Evolutionary conservation across 2,888 invertebrate genomes (phyloP), one percentile per base, ranked within the genome.

Genomic region (Melinaea menophilus): DNA sequence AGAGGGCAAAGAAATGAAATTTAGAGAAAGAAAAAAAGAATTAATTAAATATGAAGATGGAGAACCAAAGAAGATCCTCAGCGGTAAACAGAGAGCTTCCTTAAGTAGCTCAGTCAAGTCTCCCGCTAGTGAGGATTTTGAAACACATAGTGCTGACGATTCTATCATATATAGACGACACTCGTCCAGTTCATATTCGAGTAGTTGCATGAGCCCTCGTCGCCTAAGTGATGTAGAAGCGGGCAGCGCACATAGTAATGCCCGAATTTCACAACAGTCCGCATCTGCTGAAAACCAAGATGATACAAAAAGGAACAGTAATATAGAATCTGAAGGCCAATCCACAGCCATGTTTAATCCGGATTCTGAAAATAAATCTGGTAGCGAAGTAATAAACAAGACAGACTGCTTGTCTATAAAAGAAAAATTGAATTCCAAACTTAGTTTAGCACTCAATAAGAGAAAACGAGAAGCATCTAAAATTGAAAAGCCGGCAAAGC

Each of bases 121-220:
- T 31, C 92, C 92, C 1, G 93, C 93, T 69, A 91, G 92, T 79
- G 94, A 92, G 75, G 92, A 93, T 59, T 94, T 92, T 82, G 91
- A 92, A 69, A 89, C 91, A 56, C 91, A 92, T 48, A 91, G 93
- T 73, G 94, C 95, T 1, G 96, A 96, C 78, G 94, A 94, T 61
- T 95, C 96, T 0, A 93, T 95, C 75, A 96, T 97, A 63, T 94
- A 96, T 73, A 91, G 96, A 48, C 91, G 96, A 22, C 95, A 96
- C 75, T 96, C 96, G 2, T 96, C 96, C 56, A 96, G 95, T 79
- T 95, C 95, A 0, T 95, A 95, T 78, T 95, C 95, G 0, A 94
- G 94, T 76, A 92, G 92, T 2, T 93, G 94, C 12, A 91, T 92
- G 83, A 94, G 94, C 74, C 92, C 93, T 1, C 86, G 93, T 35